These are phyloP conservation scores for Protobothrops mucrosquamatus DNA, from an alignment of 2,113 vertebrate species.

Conservation along the genomic window DNA sequence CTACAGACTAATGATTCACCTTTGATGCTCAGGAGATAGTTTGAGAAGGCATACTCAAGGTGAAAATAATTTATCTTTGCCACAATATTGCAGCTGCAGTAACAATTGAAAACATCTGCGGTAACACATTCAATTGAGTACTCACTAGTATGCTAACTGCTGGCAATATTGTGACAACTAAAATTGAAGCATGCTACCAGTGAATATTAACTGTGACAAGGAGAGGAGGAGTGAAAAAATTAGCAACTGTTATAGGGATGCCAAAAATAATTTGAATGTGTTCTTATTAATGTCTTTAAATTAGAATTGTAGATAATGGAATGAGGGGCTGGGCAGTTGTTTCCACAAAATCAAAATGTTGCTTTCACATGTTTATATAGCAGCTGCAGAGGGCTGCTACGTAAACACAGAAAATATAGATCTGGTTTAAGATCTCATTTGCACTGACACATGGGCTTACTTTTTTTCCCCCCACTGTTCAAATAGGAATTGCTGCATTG, in stretches of 20 bases:
- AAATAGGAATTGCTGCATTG: not conserved
- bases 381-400: not conserved
- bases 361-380: not conserved
- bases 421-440: not conserved
- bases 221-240: constrained; percentile 20
- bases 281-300: not conserved
- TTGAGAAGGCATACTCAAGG: not conserved
- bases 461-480: not conserved
- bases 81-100: constrained; percentile 11
- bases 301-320: not conserved
- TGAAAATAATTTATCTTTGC: constrained; percentile 11
- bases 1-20: not conserved
- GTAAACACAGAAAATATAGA: not conserved
- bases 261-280: not conserved
- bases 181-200: not conserved
- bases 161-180: constrained; percentile 1
- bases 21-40: not conserved
- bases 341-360: not conserved
- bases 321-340: not conserved
- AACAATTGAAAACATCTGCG: not conserved
- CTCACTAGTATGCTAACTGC: not conserved
- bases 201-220: constrained; percentile 14
- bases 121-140: not conserved
- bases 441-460: not conserved
- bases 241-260: not conserved